Evolutionary conservation across 2,113 vertebrate genomes (phyloP).

Genomic region (Falco punctatus): DNA sequence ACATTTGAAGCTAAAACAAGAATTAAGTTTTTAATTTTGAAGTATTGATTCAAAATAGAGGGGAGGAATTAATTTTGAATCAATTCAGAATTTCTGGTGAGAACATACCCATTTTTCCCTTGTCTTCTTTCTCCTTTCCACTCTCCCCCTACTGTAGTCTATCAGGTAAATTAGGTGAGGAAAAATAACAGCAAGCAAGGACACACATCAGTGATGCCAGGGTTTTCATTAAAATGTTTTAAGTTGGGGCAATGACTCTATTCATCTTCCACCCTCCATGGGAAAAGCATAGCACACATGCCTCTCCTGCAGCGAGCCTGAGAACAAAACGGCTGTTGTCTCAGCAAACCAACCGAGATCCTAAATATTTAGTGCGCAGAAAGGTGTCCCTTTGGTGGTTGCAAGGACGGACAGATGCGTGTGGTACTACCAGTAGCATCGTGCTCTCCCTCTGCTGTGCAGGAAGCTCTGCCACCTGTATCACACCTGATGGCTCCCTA

Average conservation of each 20-base stretch:
- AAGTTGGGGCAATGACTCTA: conserved; percentile 26
- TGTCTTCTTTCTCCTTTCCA: neutral
- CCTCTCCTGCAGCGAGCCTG: neutral
- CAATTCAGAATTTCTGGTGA: conserved; percentile 29
- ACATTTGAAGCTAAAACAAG: neutral
- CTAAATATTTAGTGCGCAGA: neutral
- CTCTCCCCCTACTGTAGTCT: neutral
- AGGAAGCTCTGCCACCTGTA: neutral
- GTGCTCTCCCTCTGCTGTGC: neutral
- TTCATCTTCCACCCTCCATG: conserved; percentile 9
- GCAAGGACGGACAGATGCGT: accelerated
- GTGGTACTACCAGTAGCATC: no score
- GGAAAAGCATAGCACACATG: neutral
- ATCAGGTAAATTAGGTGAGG: conserved; percentile 44
- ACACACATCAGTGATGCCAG: conserved; percentile 29
- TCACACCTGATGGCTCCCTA: neutral
- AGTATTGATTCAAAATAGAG: conserved; percentile 44
- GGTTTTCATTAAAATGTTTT: conserved; percentile 59
- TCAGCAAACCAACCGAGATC: neutral
- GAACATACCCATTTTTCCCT: neutral
- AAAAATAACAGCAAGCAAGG: conserved; percentile 44
- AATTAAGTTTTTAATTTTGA: conserved; percentile 27
- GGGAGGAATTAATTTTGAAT: conserved; percentile 40
- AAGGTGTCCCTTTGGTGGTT: neutral
- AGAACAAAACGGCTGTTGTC: neutral